Percentiles rank a stretch among this genome's conserved stretches.
Evolutionary conservation across 2,113 vertebrate species (phyloP).

Genomic region (Turdus rufiventris): DNA sequence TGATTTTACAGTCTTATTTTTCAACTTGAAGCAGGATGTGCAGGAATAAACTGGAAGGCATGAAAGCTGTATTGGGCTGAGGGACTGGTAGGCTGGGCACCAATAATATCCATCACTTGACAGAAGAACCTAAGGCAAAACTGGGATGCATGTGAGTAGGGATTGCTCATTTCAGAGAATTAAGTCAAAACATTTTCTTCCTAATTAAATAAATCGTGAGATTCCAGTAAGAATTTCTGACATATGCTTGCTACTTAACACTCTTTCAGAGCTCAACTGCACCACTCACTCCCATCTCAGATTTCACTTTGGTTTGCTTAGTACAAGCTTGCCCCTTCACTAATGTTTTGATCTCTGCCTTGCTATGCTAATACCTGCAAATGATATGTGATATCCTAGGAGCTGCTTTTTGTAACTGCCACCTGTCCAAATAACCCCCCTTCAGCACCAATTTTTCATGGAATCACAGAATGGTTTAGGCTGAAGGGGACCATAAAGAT

Average conservation of each 20-base stretch:
- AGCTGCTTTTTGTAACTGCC: neutral
- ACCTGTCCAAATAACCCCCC: neutral
- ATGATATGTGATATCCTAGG: neutral
- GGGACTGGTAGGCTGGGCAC: neutral
- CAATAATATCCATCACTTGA: neutral
- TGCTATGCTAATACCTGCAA: neutral
- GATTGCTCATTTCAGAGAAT: neutral
- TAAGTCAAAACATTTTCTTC: neutral
- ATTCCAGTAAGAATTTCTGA: neutral
- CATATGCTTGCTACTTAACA: neutral
- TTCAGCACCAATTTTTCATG: neutral
- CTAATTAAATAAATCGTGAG: neutral
- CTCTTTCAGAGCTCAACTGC: neutral
- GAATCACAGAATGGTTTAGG: neutral
- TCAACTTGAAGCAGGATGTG: neutral
- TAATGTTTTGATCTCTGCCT: neutral
- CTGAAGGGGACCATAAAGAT: neutral
- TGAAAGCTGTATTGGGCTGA: accelerated
- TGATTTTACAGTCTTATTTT: neutral
- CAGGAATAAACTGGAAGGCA: neutral
- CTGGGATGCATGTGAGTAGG: neutral
- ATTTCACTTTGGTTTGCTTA: neutral
- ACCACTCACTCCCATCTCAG: neutral
- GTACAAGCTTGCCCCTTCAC: neutral
- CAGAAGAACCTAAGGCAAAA: neutral